A percentile compares a stretch with the other conserved stretches of the same genome.
Evolutionary conservation across 2,113 vertebrate genomes (phyloP).

Genomic region (Neotoma lepida): DNA sequence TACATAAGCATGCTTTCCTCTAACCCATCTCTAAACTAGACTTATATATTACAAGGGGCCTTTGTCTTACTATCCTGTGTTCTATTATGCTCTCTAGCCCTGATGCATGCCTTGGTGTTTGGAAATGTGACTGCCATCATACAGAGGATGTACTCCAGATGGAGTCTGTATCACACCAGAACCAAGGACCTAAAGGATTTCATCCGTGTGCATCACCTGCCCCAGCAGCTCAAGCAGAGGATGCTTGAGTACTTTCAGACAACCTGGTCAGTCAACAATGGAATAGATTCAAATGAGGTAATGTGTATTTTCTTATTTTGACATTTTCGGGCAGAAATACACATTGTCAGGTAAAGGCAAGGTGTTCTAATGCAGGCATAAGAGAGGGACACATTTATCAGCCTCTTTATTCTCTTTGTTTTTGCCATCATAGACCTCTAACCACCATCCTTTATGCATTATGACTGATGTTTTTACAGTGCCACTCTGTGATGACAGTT

Average conservation of each 20-base stretch:
- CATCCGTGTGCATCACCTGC: conserved; percentile 96
- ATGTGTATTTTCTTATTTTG: neutral
- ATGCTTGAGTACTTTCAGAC: conserved; percentile 99
- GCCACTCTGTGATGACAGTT: neutral
- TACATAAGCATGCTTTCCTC: neutral
- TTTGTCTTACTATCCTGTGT: accelerated
- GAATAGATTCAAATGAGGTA: conserved; percentile 99
- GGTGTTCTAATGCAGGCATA: neutral
- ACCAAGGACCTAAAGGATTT: conserved; percentile 99
- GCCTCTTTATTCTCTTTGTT: neutral
- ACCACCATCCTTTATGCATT: neutral
- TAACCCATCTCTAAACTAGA: neutral
- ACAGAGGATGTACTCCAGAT: conserved; percentile 98
- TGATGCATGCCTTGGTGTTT: conserved; percentile 99
- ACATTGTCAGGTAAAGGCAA: neutral
- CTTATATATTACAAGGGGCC: neutral
- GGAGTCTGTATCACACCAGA: conserved; percentile 98
- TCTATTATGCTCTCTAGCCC: conserved; percentile 85
- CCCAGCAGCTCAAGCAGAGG: conserved; percentile 97
- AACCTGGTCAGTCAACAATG: conserved; percentile 99
- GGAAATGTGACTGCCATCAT: conserved; percentile 99
- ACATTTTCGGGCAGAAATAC: conserved; percentile 43
- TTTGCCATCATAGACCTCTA: neutral
- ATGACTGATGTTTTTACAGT: neutral
- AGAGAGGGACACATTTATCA: neutral